Percentiles rank a stretch among this genome's conserved stretches.
Evolutionary conservation across 1,140 invertebrate genomes (phyloP).

Genomic region (Diploscapter pachys): DNA sequence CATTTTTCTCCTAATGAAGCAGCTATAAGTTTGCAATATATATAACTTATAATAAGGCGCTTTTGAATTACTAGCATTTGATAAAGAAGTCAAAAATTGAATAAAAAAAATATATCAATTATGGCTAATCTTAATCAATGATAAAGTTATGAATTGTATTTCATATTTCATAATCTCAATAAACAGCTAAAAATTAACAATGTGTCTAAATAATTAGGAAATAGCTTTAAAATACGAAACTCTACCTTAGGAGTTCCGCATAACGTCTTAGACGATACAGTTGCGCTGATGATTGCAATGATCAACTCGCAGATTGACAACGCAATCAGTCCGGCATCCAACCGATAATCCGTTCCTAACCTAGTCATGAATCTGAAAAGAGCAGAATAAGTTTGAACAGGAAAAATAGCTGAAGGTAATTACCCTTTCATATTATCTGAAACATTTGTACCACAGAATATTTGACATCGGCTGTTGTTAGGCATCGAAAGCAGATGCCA

Average conservation of each 20-base stretch:
- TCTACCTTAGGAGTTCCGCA: slow-evolving; percentile 18
- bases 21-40: too few relatives aligned
- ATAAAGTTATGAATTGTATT: too few relatives aligned
- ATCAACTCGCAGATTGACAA: slow-evolving; percentile 41
- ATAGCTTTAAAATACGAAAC: not conserved
- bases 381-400: too few relatives aligned
- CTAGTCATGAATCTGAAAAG: slow-evolving; percentile 44
- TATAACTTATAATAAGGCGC: too few relatives aligned
- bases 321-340: slow-evolving; percentile 46
- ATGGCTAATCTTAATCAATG: too few relatives aligned
- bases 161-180: too few relatives aligned
- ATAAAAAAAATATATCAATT: too few relatives aligned
- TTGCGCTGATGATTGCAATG: slow-evolving; percentile 41
- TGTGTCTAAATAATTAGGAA: too few relatives aligned
- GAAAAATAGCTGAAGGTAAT: not conserved
- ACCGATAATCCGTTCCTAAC: slow-evolving; percentile 47
- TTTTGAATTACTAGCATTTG: too few relatives aligned
- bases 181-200: too few relatives aligned
- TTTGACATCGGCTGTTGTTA: slow-evolving; percentile 46
- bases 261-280: slow-evolving; percentile 32
- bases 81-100: too few relatives aligned
- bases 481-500: slow-evolving; percentile 47
- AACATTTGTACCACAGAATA: slow-evolving; percentile 44
- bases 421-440: slow-evolving; percentile 43
- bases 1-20: too few relatives aligned